Conservation (phyloP, 2,888 invertebrate genomes). For the Selenia dentaria region DNA sequence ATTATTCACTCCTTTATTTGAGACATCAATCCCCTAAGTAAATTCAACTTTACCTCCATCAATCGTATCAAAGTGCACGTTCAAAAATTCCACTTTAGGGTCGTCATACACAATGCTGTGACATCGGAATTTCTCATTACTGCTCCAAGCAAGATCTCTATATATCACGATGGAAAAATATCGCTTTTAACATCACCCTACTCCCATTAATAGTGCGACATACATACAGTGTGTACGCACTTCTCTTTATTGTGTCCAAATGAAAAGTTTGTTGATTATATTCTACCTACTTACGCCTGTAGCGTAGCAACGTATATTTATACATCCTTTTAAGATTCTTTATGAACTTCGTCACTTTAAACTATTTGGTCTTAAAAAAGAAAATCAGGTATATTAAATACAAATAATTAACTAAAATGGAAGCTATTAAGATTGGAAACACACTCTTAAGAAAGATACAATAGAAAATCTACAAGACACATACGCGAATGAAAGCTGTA, state of each 20-base stretch:
- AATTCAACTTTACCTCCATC: slow-evolving; percentile 30
- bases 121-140: slow-evolving; percentile 83
- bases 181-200: slow-evolving; percentile 71
- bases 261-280: slow-evolving; percentile 4
- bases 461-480: too few species aligned
- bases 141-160: slow-evolving; percentile 70
- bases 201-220: slow-evolving; percentile 64
- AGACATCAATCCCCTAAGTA: not conserved
- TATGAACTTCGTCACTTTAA: too few species aligned
- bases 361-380: too few species aligned
- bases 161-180: slow-evolving; percentile 79
- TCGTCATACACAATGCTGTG: slow-evolving; percentile 72
- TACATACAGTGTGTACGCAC: slow-evolving; percentile 40
- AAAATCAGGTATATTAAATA: too few species aligned
- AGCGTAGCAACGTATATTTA: too few species aligned
- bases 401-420: too few species aligned
- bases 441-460: too few species aligned
- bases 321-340: too few species aligned
- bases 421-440: too few species aligned
- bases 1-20: too few species aligned
- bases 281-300: not conserved
- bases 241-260: slow-evolving; percentile 16
- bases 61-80: slow-evolving; percentile 48
- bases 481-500: too few species aligned
- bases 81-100: slow-evolving; percentile 55